Conservation (phyloP, 2,797 vertebrate genomes). For the Neostethus bicornis region DNA sequence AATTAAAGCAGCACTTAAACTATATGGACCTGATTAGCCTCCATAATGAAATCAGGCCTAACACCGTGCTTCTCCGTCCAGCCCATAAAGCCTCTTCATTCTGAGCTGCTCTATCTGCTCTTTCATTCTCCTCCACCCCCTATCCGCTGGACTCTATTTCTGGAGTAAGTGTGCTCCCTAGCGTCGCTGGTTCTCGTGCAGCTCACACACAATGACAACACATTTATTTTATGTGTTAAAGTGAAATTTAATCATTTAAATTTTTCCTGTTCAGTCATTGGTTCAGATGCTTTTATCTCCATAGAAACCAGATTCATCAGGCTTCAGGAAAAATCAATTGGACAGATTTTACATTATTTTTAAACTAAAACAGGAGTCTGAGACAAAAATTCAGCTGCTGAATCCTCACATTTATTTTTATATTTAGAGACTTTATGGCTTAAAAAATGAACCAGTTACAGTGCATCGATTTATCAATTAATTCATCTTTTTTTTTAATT, state of each 20-base stretch:
- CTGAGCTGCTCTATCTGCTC: conserved; percentile 26
- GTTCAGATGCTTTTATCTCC: no score
- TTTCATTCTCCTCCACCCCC: conserved; percentile 22
- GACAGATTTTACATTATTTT: no score
- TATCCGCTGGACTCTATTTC: conserved; percentile 72
- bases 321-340: background rate
- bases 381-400: no score
- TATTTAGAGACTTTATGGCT: no score
- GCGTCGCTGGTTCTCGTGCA: no score
- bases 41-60: conserved; percentile 71
- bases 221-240: background rate
- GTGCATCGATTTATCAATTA: no score
- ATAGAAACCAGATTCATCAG: background rate
- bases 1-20: conserved; percentile 76
- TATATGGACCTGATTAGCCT: conserved; percentile 75
- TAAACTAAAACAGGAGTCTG: no score
- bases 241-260: background rate
- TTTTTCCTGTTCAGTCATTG: background rate
- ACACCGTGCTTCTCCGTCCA: conserved; percentile 49
- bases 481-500: no score
- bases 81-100: conserved; percentile 48
- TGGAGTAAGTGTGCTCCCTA: conserved; percentile 95
- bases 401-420: no score
- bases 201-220: no score
- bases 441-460: no score